Base-by-base conservation (phyloP, 2,888 invertebrate species). In the Sarcophaga carnaria region DNA sequence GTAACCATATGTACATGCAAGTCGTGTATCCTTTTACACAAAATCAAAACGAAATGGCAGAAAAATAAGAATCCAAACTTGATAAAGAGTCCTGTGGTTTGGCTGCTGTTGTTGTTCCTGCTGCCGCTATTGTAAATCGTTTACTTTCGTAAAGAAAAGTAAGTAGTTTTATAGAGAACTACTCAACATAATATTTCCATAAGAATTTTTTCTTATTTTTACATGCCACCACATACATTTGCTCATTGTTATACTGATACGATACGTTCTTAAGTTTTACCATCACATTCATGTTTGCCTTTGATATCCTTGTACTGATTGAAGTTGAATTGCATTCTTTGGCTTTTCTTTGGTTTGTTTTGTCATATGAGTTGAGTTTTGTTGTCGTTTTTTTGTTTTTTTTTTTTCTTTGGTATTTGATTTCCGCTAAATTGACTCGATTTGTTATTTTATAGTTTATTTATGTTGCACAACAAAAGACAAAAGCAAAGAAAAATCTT, bases 351-450 rank as follows among this genome's bases (percentile, higher is more conserved):
- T 37, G 37, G 8, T 37, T 37, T 37, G 49, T 86, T 83, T 60
- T 87, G 77, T 79, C 79, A 87, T 75, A 76, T 79, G 74, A 79
- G 80, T 54, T 37, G 37, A 37, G 37, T 59, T 87, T 87, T 63
- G 59, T 79, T 75, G 83, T 72, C 71, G 77, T 66, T 80, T 37
- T 37, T 10, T 8, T 75, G 10, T 37, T 10, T 8, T 37, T 0
- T 0, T 54, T 17, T 12, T 54, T 54, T 54, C 1, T 54, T 84
- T 72, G 85, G 72, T 82, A 87, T 89, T 88, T 89, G 90, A 90
- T 90, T 90, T 90, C 89, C 90, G 88, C 89, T 90, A 89, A 90
- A 90, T 90, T 90, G 89, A 89, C 88, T 90, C 88, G 90, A 90
- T 89, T 89, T 89, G 89, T 89, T 89, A 89, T 89, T 89, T 89